Percentiles rank a stretch among this genome's conserved stretches.
Conservation (phyloP, 2,888 invertebrate species). For the Acanthosepion pharaonis region DNA sequence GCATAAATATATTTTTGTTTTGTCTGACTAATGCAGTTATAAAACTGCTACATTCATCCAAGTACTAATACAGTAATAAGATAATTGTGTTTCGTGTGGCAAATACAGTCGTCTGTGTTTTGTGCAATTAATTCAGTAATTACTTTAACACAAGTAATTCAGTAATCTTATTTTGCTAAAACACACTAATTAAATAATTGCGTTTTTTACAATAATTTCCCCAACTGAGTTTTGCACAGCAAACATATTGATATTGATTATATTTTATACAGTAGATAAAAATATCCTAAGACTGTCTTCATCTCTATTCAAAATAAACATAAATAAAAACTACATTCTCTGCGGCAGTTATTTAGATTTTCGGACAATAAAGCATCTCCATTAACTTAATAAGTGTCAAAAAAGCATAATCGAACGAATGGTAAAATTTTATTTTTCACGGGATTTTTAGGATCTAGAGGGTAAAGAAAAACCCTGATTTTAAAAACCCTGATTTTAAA, state of each 20-base stretch:
- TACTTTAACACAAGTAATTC: background rate
- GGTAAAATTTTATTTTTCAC: too few relatives aligned
- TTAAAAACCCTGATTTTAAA: too few relatives aligned
- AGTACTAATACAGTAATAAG: slow-evolving; percentile 33
- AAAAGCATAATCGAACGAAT: too few relatives aligned
- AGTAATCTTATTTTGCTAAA: slow-evolving; percentile 33
- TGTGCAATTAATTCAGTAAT: background rate
- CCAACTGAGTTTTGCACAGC: background rate
- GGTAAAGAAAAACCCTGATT: too few relatives aligned
- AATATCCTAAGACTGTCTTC: background rate
- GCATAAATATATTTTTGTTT: background rate
- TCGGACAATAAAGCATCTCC: too few relatives aligned
- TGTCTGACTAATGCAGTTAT: background rate
- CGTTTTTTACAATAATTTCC: background rate
- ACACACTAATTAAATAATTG: slow-evolving; percentile 15
- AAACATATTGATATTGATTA: background rate
- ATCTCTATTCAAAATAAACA: background rate
- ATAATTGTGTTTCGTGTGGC: background rate
- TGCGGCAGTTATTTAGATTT: too few relatives aligned
- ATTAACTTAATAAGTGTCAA: too few relatives aligned
- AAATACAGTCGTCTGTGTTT: background rate
- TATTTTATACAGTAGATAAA: background rate
- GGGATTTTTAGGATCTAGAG: too few relatives aligned
- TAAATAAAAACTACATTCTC: too few relatives aligned
- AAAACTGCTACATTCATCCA: background rate